phyloP scores from a whole-genome alignment of 2,797 vertebrate species.

The Pipistrellus kuhlii region DNA sequence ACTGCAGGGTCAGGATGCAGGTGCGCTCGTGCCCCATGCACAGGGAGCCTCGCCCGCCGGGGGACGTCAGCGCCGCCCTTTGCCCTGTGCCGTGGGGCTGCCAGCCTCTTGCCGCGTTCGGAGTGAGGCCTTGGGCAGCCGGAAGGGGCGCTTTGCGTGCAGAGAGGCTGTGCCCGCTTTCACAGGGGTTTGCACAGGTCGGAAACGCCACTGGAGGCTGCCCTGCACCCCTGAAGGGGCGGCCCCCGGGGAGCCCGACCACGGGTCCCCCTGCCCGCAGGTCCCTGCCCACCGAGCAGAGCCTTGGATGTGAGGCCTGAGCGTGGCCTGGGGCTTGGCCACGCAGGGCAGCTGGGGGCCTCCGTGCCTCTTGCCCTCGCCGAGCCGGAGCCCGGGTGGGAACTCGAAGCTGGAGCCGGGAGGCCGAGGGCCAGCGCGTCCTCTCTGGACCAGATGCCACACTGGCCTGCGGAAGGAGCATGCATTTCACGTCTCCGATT shows the following conservation, averaged over 20 bases:
- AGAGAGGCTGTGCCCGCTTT: not conserved
- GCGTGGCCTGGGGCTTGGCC: not conserved
- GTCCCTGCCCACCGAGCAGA: fast-evolving
- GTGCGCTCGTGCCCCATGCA: fast-evolving
- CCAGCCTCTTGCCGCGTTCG: no score
- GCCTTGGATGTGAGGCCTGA: fast-evolving
- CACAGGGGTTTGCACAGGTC: fast-evolving
- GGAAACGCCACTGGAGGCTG: not conserved
- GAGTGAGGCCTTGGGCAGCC: fast-evolving
- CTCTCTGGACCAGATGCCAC: not conserved
- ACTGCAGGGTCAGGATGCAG: not conserved
- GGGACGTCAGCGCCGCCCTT: fast-evolving
- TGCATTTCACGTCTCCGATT: not conserved
- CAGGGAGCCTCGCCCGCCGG: not conserved
- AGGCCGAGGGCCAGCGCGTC: not conserved
- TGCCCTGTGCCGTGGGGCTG: fast-evolving
- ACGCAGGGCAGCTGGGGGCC: fast-evolving
- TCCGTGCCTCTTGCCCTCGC: not conserved
- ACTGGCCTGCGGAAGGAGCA: not conserved
- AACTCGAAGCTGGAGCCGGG: not conserved
- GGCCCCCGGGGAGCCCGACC: not conserved
- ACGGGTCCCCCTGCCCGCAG: not conserved
- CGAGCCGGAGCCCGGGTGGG: fast-evolving
- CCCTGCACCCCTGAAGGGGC: not conserved
- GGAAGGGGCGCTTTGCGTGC: not conserved